phyloP scores from a whole-genome alignment of 2,888 invertebrate species.

The Folsomia candida region DNA sequence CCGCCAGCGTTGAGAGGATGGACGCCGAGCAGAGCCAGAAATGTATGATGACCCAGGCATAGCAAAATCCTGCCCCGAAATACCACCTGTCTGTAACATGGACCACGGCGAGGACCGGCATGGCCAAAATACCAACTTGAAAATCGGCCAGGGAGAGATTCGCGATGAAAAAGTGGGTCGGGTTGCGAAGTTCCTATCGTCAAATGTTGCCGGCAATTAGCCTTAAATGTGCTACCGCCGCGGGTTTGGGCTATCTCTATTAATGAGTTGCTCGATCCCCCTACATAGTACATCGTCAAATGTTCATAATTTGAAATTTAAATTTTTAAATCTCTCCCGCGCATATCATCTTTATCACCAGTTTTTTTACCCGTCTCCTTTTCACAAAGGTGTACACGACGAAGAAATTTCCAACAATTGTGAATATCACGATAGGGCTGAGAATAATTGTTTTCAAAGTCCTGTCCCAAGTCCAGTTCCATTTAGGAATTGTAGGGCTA shows the following conservation, averaged over 20 bases:
- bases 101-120: constrained; percentile 36
- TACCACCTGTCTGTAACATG: constrained; percentile 39
- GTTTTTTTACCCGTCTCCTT: neutral
- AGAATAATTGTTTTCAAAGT: constrained; percentile 20
- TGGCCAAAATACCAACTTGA: constrained; percentile 39
- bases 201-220: no score
- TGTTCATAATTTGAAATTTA: neutral
- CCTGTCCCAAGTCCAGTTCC: constrained; percentile 33
- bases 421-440: constrained; percentile 27
- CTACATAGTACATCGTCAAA: neutral
- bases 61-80: constrained; percentile 36
- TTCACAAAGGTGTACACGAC: constrained; percentile 29
- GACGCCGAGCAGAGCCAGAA: constrained; percentile 42
- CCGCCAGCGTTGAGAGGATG: constrained; percentile 38
- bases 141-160: constrained; percentile 42
- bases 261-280: no score
- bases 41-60: constrained; percentile 36
- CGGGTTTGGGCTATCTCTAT: no score
- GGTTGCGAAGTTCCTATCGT: constrained; percentile 20
- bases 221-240: no score
- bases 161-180: constrained; percentile 38
- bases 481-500: no score
- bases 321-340: no score
- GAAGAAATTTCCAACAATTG: constrained; percentile 38
- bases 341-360: no score